Base-by-base conservation (phyloP, 2,888 invertebrate species). In the Drosophila paracracens region DNA sequence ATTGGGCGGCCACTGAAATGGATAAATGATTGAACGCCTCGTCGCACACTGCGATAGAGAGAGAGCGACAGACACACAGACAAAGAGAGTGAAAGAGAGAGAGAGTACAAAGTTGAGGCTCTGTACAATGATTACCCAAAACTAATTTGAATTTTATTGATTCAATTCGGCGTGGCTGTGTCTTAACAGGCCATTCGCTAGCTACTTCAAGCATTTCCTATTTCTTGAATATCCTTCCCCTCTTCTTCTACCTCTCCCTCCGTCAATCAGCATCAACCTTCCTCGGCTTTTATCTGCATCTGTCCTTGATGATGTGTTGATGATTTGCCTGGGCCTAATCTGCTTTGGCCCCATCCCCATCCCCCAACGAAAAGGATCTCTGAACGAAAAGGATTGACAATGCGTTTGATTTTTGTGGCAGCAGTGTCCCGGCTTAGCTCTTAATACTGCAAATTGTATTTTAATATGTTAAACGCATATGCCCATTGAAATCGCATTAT, bases 81-180 rank as follows among this genome's bases (percentile, higher is more conserved):
- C 36, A 10, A 35, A 6, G 11, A 29, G 16, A 16, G 31, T 16
- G 31, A 29, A 48, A 11, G 33, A 7, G 29, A n/a, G 56, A 18
- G 35, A 18, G 54, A 54, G 18, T 56, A 50, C 36, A 4, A 46
- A 69, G 60, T 51, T 75, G 27, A 46, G 57, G 57, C 52, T 76
- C 58, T 59, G 71, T 63, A 53, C 81, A 79, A 81, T 91, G 83
- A 91, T 90, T 80, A 83, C 79, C 91, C 77, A 79, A 89, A 91
- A 90, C 91, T 91, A 91, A 91, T 90, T 90, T 90, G 91, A 87
- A 91, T 90, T 90, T 90, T 89, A 91, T 90, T 91, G 82, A 83
- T 83, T 85, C 74, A 79, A 82, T 84, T 79, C 76, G 74, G 74
- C 68, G 64, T 76, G 61, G 46, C 46, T 68, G 48, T 65, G 67